Base-by-base conservation (phyloP, 2,113 vertebrate species). In the Bagarius yarrelli region DNA sequence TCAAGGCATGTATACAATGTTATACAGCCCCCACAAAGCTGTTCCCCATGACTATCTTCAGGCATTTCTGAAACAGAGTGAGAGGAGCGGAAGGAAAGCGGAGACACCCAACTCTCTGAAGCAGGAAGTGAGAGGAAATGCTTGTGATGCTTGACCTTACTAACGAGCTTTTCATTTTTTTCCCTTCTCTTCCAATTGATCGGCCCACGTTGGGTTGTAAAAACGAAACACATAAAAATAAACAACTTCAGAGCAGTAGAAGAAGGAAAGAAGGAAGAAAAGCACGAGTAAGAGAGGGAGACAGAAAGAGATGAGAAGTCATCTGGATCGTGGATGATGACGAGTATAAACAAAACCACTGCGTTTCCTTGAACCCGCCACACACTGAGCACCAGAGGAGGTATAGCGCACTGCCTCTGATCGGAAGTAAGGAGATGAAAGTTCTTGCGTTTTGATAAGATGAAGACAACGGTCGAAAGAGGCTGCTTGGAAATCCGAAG, bases 161-260 rank as follows among this genome's bases (percentile, higher is more conserved):
- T 73, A 81, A 81, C 69, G 73, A 61, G 69, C 79, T 60, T 81
- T 73, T 53, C 56, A 63, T 73, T 73, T 73, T 73, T 66, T 44
- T 19, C 9, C 21, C 9, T 44, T 16, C 53, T 69, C 66, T 18
- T 2, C 23, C 18, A 36, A 3, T 32, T 47, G 44, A 25, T 56
- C 4, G 16, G 34, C 57, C 64, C 36, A 18, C 14, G 9, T n/a
- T 4, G 56, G 36, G 2, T 30, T 32, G 8, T 27, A 13, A 30
- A 18, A 5, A 52, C 0, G 13, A 36, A 4, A 23, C 1, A 71
- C 18, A 1, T 6, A 18, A 21, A 18, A 25, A 25, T 16, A 27
- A 52, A 53, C 9, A 36, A 53, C n/a, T 23, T n/a, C 25, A 21
- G 15, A 12, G 40, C 23, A 66, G 67, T 74, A 30, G 64, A 47